Evolutionary conservation across 2,113 vertebrate genomes (phyloP), one percentile per base, ranked within the genome.

Genomic region (Elephas maximus): DNA sequence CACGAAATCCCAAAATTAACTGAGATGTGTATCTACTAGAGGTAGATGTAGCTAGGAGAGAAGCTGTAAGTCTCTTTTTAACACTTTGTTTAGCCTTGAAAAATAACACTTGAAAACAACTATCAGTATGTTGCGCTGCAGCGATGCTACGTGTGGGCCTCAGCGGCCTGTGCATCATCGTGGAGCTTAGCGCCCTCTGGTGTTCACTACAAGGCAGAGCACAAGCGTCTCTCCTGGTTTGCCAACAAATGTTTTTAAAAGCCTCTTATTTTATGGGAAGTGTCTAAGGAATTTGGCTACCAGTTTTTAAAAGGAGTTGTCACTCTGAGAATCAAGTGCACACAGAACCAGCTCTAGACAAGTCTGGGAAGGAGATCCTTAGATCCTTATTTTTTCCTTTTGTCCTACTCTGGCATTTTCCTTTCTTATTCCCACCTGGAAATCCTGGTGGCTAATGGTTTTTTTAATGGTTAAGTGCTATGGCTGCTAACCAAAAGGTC

Each of bases 161-260:
- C 6, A 0, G 44, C 2, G 30, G 30, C 24, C 44, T 8, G 53
- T 3, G 62, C 44, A 14, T 63, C 82, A 26, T 24, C 45, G 57
- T 91, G 95, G 96, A 92, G 45, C 45, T 41, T 74, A 41, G 90
- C 37, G 73, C 97, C 97, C 97, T 95, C 97, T 97, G 57, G 97
- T 95, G 97, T 62, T 92, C 93, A 79, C 28, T 48, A 6, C 0
- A 0, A 77, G 73, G 48, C 26, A 33, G 81, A 67, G 80, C 71
- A 57, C 33, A 23, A 71, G 10, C 0, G 18, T 24, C 45, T 86
- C 37, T 8, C 53, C 17, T 4, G 28, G 83, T 57, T 77, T 95
- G n/a, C 18, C 80, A 62, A 60, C 41, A 20, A 28, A 0, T 77
- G 10, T 91, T 91, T 96, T 69, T 30, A 86, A 93, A 71, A 0